Percentiles rank a stretch among this genome's conserved stretches.
These are phyloP conservation scores for Phalacrocorax brasilianus DNA, from an alignment of 2,113 vertebrate species.

Conservation along the genomic window DNA sequence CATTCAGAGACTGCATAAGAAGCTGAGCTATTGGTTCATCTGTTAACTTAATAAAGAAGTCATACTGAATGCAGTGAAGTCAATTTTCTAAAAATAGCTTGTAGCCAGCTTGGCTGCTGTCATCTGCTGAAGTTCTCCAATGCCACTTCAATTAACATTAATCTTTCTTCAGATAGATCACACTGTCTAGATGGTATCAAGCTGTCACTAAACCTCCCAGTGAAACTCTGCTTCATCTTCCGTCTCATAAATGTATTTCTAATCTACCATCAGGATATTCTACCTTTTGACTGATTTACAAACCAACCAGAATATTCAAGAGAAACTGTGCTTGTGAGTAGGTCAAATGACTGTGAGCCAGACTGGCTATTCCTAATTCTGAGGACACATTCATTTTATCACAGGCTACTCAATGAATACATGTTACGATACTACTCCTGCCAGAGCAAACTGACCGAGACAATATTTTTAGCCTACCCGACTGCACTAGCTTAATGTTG, in stretches of 20 bases:
- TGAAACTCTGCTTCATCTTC: constrained; percentile 7
- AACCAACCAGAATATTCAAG: neutral
- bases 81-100: constrained; percentile 61
- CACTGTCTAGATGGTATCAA: constrained; percentile 28
- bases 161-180: constrained; percentile 43
- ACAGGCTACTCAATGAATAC: neutral
- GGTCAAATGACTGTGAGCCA: neutral
- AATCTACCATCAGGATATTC: neutral
- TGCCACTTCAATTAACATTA: constrained; percentile 59
- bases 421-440: neutral
- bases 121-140: constrained; percentile 51
- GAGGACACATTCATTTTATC: neutral
- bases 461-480: neutral
- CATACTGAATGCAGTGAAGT: neutral
- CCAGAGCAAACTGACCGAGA: neutral
- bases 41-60: constrained; percentile 55
- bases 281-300: neutral
- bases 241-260: neutral
- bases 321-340: neutral
- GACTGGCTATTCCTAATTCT: neutral
- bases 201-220: constrained; percentile 6
- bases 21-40: constrained; percentile 43
- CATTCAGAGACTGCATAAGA: neutral
- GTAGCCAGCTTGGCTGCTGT: constrained; percentile 51
- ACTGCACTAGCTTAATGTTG: neutral